Evolutionary conservation across 30 jellyfish, hydroid and myxozoan genomes (phyloP), one percentile per base, ranked within the genome.

Genomic region (Aurelia aurita): DNA sequence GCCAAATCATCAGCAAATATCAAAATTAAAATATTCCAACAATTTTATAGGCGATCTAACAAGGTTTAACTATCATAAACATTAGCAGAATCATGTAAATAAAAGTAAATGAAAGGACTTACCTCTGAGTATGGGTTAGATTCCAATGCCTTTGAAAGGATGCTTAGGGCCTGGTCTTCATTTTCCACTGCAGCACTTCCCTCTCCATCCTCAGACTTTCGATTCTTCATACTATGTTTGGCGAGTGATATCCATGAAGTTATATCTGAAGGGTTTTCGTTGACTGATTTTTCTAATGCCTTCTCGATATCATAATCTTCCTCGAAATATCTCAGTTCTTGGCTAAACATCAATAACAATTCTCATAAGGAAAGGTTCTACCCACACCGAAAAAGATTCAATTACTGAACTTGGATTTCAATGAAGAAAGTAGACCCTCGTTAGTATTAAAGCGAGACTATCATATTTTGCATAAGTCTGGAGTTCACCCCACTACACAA

Each of bases 121-220:
- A 80, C 90, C 87, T 90, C 97, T 21, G 96, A 90, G 68, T 79
- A 60, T 10, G 96, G 97, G 58, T 92, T 92, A 3, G 81, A 90
- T 73, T 92, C 98, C 58, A 92, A 75, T 18, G 91, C 95, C 46
- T 83, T 75, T 18, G 98, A 92, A 19, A 92, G 59, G 25, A 92
- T 87, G 75, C 60, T 79, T 83, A 92, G 69, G 4, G 96, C 91
- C 39, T 85, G 79, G 34, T 92, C 93, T 31, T 55, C 77, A 26
- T 46, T 68, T 46, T 79, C 84, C 19, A 7, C 75, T 23, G 43
- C 60, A n/a, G n/a, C 53, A 7, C 67, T n/a, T 0, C 47, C 47
- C 32, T 34, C 67, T 11, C 20, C 11, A 2, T 49, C 47, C n/a
- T n/a, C 70, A 11, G 29, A 31, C 2, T 16, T 27, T 35, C 57